Evolutionary conservation across 2,113 vertebrate genomes (phyloP), one percentile per base, ranked within the genome.

Genomic region (Nesospiza acunhae): DNA sequence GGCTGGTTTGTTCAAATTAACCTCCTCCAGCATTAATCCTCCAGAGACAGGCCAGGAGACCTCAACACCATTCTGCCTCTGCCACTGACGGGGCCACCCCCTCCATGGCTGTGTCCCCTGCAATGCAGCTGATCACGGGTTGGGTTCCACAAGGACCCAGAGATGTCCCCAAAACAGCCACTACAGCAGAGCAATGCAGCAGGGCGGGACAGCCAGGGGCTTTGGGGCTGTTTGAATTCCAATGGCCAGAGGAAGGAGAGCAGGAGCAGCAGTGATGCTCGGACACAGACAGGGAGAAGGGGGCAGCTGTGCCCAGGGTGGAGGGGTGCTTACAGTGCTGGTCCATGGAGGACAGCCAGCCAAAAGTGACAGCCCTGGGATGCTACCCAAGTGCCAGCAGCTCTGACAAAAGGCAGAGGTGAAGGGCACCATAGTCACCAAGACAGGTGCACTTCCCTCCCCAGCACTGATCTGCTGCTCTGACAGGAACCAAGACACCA

Each of bases 81-180:
- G 64, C 68, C 80, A 58, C 44, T 1, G 3, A 6, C 0, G 2
- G 26, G 10, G 39, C 49, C 69, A 41, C 11, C 47, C n/a, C 1
- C 0, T 15, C 74, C 78, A 8, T 0, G 3, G 30, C 1, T 28
- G 33, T 42, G 33, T 42, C 70, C 30, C 84, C 46, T 39, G 28
- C 35, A 46, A 3, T 1, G 5, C 24, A 19, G 19, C 10, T 68
- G 8, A 13, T 11, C 3, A 0, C 0, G 6, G 13, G 18, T 0
- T 44, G 35, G 31, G 37, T 26, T 22, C 30, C 1, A 0, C 47
- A 28, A 16, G 39, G 47, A 89, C 31, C 22, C 0, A 0, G 52
- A 6, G 7, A 26, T 7, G 31, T 20, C 67, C 39, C 84, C 42
- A 30, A 13, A 79, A 11, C 20, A 67, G 75, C 50, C 33, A 2